phyloP scores from a whole-genome alignment of 2,888 invertebrate species.

The Andricus curvator region DNA sequence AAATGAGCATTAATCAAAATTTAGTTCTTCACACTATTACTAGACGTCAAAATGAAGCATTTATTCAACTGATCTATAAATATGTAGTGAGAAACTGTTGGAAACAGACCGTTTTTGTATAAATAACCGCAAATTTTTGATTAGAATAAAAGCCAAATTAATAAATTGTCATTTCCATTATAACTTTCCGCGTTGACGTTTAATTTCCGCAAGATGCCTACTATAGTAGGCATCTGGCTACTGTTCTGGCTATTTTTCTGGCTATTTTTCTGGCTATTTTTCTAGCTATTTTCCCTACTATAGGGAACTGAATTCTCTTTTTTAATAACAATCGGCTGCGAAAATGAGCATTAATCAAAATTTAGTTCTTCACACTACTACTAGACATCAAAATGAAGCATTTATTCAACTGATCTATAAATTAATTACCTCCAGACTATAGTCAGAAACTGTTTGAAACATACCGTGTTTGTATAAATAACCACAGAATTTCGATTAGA shows the following conservation, averaged over 20 bases:
- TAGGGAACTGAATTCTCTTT: too few relatives aligned
- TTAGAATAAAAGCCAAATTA: background rate
- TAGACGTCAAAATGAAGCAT: background rate
- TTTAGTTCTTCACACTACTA: too few relatives aligned
- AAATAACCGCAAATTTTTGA: background rate
- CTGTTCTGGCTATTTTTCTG: too few relatives aligned
- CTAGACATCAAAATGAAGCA: background rate
- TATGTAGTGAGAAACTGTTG: background rate
- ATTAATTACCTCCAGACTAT: background rate
- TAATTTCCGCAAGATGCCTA: conserved; percentile 6
- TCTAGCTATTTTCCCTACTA: too few relatives aligned
- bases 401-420: background rate
- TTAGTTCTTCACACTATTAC: too few relatives aligned
- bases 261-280: too few relatives aligned
- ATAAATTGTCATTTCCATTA: background rate
- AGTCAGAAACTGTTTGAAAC: background rate
- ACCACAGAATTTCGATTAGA: background rate
- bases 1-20: too few relatives aligned
- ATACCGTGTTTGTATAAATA: conserved; percentile 12
- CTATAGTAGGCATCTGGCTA: too few relatives aligned
- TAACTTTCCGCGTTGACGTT: background rate
- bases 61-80: background rate
- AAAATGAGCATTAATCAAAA: too few relatives aligned
- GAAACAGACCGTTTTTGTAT: conserved; percentile 18
- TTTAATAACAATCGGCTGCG: too few relatives aligned